Conservation (phyloP, 2,113 vertebrate genomes). For the Canis aureus region DNA sequence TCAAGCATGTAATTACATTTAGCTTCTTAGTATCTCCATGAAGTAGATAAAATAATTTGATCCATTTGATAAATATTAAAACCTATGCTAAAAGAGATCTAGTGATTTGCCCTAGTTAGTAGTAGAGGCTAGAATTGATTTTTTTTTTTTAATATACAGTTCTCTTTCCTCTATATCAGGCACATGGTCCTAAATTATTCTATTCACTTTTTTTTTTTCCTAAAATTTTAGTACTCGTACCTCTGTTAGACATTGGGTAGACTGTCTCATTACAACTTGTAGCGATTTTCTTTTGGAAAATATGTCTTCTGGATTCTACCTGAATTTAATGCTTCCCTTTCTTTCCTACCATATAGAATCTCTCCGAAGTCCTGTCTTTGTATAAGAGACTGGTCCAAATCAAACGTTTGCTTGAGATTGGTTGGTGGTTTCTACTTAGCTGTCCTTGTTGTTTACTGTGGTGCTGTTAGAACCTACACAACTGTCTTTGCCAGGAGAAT, state of each 20-base stretch:
- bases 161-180: neutral
- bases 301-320: neutral
- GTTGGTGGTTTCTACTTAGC: neutral
- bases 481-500: neutral
- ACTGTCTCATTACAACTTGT: neutral
- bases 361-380: neutral
- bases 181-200: slow-evolving; percentile 5
- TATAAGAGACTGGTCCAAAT: neutral
- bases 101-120: neutral
- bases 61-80: slow-evolving; percentile 44
- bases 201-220: neutral
- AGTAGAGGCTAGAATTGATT: neutral
- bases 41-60: neutral
- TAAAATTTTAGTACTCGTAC: neutral
- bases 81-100: neutral
- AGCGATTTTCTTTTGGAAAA: neutral
- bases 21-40: neutral
- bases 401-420: neutral
- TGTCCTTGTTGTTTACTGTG: neutral
- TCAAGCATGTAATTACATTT: neutral
- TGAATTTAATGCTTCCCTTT: neutral
- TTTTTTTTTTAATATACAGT: neutral
- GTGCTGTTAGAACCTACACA: neutral
- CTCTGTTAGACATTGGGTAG: neutral
- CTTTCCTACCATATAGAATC: neutral